Conservation (phyloP, 2,888 invertebrate genomes). For the Cheilosia vernalis region DNA sequence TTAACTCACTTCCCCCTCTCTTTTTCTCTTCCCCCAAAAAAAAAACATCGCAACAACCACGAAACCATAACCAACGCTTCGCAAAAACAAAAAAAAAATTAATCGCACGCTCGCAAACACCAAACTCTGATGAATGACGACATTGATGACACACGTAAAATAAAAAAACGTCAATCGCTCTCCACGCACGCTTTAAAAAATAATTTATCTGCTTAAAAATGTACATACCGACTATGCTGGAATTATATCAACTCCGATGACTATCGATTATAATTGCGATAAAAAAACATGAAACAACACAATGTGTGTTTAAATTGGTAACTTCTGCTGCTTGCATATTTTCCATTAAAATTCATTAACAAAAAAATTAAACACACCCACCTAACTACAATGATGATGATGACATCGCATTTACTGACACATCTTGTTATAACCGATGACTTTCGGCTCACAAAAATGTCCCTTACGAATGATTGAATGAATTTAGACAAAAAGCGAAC, state of each 20-base stretch:
- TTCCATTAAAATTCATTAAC: conserved; percentile 9
- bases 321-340: conserved; percentile 28
- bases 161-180: conserved; percentile 33
- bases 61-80: conserved; percentile 47
- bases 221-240: conserved; percentile 4
- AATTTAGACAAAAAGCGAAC: conserved; percentile 35
- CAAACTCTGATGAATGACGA: conserved; percentile 44
- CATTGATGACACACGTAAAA: conserved; percentile 8
- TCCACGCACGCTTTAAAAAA: conserved; percentile 47
- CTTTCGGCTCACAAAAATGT: conserved; percentile 82
- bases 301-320: conserved; percentile 37
- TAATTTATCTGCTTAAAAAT: conserved; percentile 26
- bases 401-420: conserved; percentile 83
- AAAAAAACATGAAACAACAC: conserved; percentile 14
- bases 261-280: conserved; percentile 42
- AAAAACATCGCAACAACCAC: conserved; percentile 44
- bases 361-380: conserved; percentile 31
- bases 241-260: conserved; percentile 52
- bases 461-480: conserved; percentile 80
- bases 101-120: conserved; percentile 39
- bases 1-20: conserved; percentile 67
- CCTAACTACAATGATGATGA: conserved; percentile 80
- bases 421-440: conserved; percentile 83
- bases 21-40: conserved; percentile 41
- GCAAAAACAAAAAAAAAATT: conserved; percentile 26